Base-by-base conservation (phyloP, 1,140 invertebrate species). In the Coptotermes formosanus region DNA sequence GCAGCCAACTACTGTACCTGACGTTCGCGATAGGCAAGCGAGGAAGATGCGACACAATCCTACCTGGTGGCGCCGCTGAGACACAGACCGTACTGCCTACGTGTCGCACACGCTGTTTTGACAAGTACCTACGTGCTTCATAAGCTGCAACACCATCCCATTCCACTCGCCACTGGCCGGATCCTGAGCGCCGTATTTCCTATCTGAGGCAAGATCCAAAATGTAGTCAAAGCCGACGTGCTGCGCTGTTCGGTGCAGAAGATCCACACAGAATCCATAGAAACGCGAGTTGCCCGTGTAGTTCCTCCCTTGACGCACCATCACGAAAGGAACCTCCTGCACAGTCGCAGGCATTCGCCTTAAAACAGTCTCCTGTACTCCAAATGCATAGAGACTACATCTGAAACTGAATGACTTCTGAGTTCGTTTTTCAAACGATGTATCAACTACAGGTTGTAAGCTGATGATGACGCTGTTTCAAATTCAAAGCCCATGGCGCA, bases 201-300 rank as follows among this genome's bases (percentile, higher is more conserved):
- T 91, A 90, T 97, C 96, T 16, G 94, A 93, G 30, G 96, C 95
- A 85, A 95, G 91, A 88, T 95, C 93, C 88, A 97, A 92, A 59
- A 93, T 93, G 91, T 96, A 97, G 84, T 94, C 94, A 90, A 97
- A 97, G 81, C 95, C 94, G 32, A 95, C 93, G 87, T 94, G 91
- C 86, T 92, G 92, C 12, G 94, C 92, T 82, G 96, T 91, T 85
- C 92, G 90, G 87, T 94, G 92, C 87, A 97, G 90, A 9, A 97
- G 91, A 90, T 97, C 96, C 84, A 97, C 93, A 90, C 95, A 96
- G 92, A 96, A 97, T 64, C 96, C 96, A 89, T 94, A 94, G 92
- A 94, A 96, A 75, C 94, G 92, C 86, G 93, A 93, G 90, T 96
- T 96, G 75, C 94, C 94, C 25, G 93, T 93, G 88, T 93, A 92